Percentiles rank a stretch among this genome's conserved stretches.
phyloP scores from a whole-genome alignment of 2,113 vertebrate genomes.

The Oenanthe oenanthe region DNA sequence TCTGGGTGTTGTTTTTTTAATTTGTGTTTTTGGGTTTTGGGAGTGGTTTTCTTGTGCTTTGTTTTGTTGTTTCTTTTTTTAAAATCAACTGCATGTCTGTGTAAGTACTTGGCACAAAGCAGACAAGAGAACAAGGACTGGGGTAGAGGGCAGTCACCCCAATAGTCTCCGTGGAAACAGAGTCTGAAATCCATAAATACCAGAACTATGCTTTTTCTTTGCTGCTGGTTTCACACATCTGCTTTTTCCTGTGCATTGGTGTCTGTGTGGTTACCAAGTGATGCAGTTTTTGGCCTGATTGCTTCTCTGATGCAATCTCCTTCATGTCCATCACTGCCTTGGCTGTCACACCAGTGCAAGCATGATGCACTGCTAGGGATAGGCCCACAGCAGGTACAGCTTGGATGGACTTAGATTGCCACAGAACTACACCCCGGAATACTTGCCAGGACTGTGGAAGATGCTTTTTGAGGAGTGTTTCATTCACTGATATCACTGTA shows the following conservation, averaged over 20 bases:
- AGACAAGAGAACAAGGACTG: neutral
- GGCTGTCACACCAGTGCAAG: neutral
- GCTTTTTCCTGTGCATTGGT: neutral
- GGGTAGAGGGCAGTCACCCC: neutral
- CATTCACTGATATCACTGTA: neutral
- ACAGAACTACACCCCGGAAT: neutral
- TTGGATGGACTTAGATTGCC: neutral
- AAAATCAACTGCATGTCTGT: neutral
- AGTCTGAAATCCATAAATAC: neutral
- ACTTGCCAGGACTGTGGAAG: neutral
- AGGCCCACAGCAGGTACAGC: neutral
- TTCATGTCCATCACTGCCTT: neutral
- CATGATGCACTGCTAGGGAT: fast-evolving
- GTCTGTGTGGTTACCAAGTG: neutral
- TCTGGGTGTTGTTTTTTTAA: neutral
- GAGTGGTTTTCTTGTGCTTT: neutral
- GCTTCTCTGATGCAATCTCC: neutral
- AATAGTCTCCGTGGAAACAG: neutral
- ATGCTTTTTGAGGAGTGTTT: neutral
- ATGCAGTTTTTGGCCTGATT: neutral
- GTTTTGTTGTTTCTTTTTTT: neutral
- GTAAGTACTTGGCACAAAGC: neutral
- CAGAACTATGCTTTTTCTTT: neutral
- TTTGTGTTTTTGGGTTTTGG: neutral
- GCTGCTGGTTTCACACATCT: neutral